Percentiles rank a stretch among this genome's conserved stretches.
These are phyloP conservation scores for Thymallus thymallus DNA, from an alignment of 2,113 vertebrate genomes.

Conservation along the genomic window DNA sequence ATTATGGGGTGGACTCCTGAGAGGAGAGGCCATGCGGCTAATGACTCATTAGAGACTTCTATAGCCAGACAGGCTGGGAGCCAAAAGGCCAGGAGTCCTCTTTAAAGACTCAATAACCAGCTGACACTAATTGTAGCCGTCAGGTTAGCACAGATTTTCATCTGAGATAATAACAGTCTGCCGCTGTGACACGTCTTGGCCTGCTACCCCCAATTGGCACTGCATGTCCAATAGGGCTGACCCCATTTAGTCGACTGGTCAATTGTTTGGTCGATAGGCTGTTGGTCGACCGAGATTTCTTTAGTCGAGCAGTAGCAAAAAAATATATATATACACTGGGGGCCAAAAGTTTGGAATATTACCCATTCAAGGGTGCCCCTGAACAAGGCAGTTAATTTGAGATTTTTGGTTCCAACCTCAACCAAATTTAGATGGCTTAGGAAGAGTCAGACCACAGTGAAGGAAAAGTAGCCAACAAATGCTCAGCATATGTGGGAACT, in stretches of 20 bases:
- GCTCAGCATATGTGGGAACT: no score
- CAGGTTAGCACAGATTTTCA: constrained; percentile 78
- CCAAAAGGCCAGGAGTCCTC: constrained; percentile 76
- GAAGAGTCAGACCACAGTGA: no score
- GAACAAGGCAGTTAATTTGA: no score
- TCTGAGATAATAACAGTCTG: constrained; percentile 77
- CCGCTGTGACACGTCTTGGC: constrained; percentile 66
- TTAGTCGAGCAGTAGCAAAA: constrained; percentile 49
- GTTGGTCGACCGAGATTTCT: constrained; percentile 36
- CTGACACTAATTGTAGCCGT: constrained; percentile 78
- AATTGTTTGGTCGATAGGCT: no score
- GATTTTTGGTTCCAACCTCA: no score
- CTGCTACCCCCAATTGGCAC: constrained; percentile 59
- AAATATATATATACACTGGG: no score
- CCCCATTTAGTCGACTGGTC: neutral
- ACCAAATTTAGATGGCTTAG: no score
- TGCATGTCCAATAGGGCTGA: constrained; percentile 58
- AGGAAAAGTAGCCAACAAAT: no score
- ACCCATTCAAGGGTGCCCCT: no score
- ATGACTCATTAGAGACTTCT: constrained; percentile 78
- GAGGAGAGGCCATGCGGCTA: constrained; percentile 77
- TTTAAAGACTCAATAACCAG: constrained; percentile 79
- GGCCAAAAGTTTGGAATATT: no score
- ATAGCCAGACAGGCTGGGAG: constrained; percentile 77
- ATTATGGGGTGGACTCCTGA: constrained; percentile 71